Base-by-base conservation (phyloP, 1,140 invertebrate species). In the Aphaenogaster ashmeadi region DNA sequence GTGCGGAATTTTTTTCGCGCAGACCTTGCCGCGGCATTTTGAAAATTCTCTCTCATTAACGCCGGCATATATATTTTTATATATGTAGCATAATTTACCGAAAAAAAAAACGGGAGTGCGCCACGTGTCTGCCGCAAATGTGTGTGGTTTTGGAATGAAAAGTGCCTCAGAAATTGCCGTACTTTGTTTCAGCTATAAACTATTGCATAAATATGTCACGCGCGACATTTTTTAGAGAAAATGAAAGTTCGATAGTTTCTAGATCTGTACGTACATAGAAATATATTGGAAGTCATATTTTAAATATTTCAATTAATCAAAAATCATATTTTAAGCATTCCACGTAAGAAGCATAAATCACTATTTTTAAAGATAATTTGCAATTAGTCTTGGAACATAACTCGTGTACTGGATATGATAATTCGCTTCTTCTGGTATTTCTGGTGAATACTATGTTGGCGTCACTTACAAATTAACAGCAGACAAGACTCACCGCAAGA, bases 391-490 rank as follows among this genome's bases (percentile, higher is more conserved):
- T 4, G n/a, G 1, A n/a, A 81, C 27, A 27, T 81, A 50, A 67
- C 62, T 62, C 9, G 13, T 36, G 27, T 13, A 21, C 36, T 21
- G 52, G 18, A 74, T 60, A 62, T 8, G 33, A 38, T 83, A 74
- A 71, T 58, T 56, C 50, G 15, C 64, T 56, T 69, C 64, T 81
- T 56, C 50, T n/a, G 3, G 41, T 36, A 36, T 38, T 27, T 77
- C 38, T 58, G 13, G 27, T 15, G 60, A 8, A 11, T 54, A 47
- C 44, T 83, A 75, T 64, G 80, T 87, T 87, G 80, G 44, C 44
- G 8, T 84, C 58, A 56, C 44, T 79, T 86, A 75, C 83, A 89
- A 86, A 89, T 89, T 89, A 78, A 80, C 36, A 41, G 3, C 58
- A n/a, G 38, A 56, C 50, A 71, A 52, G n/a, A 5, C 38, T 67